These are phyloP conservation scores for Tinea pellionella DNA, from an alignment of 2,888 invertebrate genomes.

Conservation along the genomic window DNA sequence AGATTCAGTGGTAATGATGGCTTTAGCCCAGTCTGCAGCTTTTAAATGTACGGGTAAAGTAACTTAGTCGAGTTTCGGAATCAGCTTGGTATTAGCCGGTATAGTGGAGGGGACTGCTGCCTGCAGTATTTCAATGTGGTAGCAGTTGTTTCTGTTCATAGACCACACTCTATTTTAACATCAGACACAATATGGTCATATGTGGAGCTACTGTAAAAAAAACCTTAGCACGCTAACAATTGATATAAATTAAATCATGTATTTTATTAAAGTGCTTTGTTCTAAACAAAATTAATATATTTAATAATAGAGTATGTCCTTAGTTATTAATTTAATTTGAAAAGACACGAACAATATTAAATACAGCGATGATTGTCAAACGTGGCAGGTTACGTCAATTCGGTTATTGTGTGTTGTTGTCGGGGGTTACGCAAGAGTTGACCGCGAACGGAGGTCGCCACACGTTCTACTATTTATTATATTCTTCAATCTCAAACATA, in stretches of 20 bases:
- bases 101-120: too few species aligned
- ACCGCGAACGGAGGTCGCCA: conserved; percentile 62
- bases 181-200: too few species aligned
- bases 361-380: not conserved
- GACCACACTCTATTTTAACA: too few species aligned
- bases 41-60: too few species aligned
- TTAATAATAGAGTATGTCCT: conserved; percentile 11
- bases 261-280: not conserved
- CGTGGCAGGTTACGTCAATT: conserved; percentile 32
- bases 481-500: conserved; percentile 61
- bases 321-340: not conserved
- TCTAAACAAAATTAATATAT: not conserved
- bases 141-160: too few species aligned
- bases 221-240: not conserved
- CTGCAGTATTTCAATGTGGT: too few species aligned
- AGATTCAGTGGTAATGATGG: too few species aligned
- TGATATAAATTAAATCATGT: not conserved
- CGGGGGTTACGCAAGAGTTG: conserved; percentile 56
- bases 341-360: not conserved
- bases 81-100: too few species aligned
- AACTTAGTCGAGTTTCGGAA: too few species aligned
- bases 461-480: conserved; percentile 66
- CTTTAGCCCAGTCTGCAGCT: too few species aligned
- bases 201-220: too few species aligned
- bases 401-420: conserved; percentile 54